Base-by-base conservation (phyloP, 2,797 vertebrate genomes). In the Pyrocephalus nanus region DNA sequence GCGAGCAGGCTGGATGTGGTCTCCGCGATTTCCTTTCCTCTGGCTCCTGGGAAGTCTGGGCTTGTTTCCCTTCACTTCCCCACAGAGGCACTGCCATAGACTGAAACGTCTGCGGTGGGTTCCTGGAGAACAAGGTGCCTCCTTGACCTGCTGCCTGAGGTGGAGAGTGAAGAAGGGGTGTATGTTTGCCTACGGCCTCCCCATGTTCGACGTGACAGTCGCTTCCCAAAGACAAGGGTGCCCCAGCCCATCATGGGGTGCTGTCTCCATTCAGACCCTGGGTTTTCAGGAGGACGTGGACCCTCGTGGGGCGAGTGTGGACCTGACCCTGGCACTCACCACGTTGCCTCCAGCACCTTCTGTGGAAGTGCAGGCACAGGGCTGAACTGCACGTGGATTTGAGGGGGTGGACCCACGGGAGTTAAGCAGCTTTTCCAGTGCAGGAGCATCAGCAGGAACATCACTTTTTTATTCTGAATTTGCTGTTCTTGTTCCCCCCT, bases 171-270 rank as follows among this genome's bases (percentile, higher is more conserved):
- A 40, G 53, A 71, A 7, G 2, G 7, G 38, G 23, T 22, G 12
- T 34, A 21, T 1, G 1, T 73, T 92, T 62, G 18, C 58, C 42
- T 40, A 0, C 2, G 0, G 26, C 26, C 17, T 48, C 25, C 30
- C 8, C 1, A 0, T 19, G 40, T 25, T 58, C 20, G 11, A 1
- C 0, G 3, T 17, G 16, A 36, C 60, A 54, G 16, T 76, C 0
- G 1, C 20, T 47, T 23, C 30, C 26, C 42, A 26, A 6, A 48
- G 27, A 29, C 6, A 2, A 3, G 26, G 20, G 17, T 57, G 47
- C 57, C 53, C 27, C 72, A 23, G 51, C 54, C 47, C 0, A 0
- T 48, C 5, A 0, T 6, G 40, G 27, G 45, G 2, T 74, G 81
- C 85, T 81, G 43, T 43, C 32, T 58, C 25, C 53, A 2, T 50